Conservation (phyloP, 2,888 invertebrate species). For the Proisotoma minuta region DNA sequence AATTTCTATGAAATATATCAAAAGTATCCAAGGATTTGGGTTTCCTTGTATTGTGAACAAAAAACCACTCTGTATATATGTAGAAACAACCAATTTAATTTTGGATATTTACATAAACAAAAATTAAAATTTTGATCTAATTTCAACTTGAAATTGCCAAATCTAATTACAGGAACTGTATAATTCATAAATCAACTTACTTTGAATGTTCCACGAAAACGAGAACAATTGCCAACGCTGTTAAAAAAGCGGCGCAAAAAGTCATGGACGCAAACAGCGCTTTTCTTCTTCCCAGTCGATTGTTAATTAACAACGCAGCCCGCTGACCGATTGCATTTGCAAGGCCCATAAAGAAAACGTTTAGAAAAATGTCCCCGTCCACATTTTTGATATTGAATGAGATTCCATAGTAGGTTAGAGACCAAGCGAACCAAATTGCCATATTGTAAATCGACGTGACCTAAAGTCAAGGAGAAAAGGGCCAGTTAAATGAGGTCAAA, state of each 20-base stretch:
- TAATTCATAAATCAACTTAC: too few relatives aligned
- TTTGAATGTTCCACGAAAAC: neutral
- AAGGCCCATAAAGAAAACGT: slow-evolving; percentile 17
- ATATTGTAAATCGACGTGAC: slow-evolving; percentile 29
- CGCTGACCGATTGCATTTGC: slow-evolving; percentile 35
- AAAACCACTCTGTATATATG: too few relatives aligned
- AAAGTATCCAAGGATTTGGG: too few relatives aligned
- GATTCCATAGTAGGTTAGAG: slow-evolving; percentile 35
- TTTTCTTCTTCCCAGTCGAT: slow-evolving; percentile 5
- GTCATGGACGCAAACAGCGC: slow-evolving; percentile 3
- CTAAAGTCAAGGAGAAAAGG: too few relatives aligned
- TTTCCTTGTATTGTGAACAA: too few relatives aligned
- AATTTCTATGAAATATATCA: too few relatives aligned
- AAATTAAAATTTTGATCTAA: too few relatives aligned
- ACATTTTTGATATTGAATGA: slow-evolving; percentile 40
- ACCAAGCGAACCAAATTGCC: slow-evolving; percentile 35
- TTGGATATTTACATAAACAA: too few relatives aligned
- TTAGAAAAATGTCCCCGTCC: slow-evolving; percentile 30
- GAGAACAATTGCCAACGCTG: slow-evolving; percentile 17
- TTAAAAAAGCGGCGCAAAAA: slow-evolving; percentile 22
- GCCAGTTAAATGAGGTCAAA: too few relatives aligned
- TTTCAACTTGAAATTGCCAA: too few relatives aligned
- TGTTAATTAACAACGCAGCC: neutral
- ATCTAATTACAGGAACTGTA: too few relatives aligned
- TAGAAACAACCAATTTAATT: too few relatives aligned